Base-by-base conservation (phyloP, 2,113 vertebrate genomes). In the Tiliqua scincoides region DNA sequence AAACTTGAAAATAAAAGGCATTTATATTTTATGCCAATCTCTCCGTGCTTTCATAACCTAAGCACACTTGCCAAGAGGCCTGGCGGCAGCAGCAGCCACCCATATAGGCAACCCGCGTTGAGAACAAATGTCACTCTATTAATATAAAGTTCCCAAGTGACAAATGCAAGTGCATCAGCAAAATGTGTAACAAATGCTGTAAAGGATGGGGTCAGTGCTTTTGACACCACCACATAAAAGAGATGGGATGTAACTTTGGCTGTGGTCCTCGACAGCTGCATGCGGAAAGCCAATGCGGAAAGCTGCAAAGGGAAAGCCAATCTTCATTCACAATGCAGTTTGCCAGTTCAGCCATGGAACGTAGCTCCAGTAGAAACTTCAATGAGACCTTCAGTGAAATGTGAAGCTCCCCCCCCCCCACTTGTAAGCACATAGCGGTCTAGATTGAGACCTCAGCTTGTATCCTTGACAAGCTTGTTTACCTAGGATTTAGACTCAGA, bases 181-280 rank as follows among this genome's bases (percentile, higher is more conserved):
- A n/a, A 37, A 11, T 17, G 52, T 79, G 67, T 37, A 37, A 71
- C 3, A 1, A 43, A 1, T 1, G 1, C 43, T 61, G 1, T 30
- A 3, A 6, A 1, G 14, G 1, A 0, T 3, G 40, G 71, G 52
- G 20, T 11, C 54, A 1, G 40, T 43, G 0, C 32, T 40, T 48
- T 30, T 7, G 1, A n/a, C 1, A 0, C 0, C 18, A 17, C 15
- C 3, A 0, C 0, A n/a, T 15, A 3, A 32, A 37, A 52, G 40
- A 4, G 20, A 2, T 14, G 32, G 21, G 20, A 76, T 57, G 18
- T 32, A 77, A 77, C n/a, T 32, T 77, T 77, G 75, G 52, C 37
- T 73, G 40, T 21, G 23, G 40, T 17, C 71, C 40, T 10, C 43
- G 10, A 35, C 25, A 43, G 21, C 3, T 12, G 20, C 71, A 73